Percentiles rank a stretch among this genome's conserved stretches.
phyloP scores from a whole-genome alignment of 2,113 vertebrate species.

The Glaucidium brasilianum region DNA sequence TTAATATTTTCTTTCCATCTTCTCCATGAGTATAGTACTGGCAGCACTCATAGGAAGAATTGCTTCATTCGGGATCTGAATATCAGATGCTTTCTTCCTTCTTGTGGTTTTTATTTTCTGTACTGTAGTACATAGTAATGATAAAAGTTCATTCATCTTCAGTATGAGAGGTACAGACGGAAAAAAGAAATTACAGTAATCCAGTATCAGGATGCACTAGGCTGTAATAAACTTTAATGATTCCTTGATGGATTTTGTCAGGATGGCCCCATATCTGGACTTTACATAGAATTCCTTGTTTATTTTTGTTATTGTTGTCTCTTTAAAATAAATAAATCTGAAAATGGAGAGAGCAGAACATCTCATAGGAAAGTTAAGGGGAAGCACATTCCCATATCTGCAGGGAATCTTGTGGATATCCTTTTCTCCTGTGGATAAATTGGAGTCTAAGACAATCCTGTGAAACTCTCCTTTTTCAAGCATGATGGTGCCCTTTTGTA shows the following conservation, averaged over 20 bases:
- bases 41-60: neutral
- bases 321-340: neutral
- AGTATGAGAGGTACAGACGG: neutral
- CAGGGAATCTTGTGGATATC: neutral
- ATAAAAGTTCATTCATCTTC: neutral
- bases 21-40: neutral
- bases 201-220: neutral
- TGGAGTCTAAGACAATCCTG: neutral
- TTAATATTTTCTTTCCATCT: conserved; percentile 5
- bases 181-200: neutral
- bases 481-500: neutral
- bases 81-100: neutral
- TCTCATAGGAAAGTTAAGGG: neutral
- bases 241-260: neutral
- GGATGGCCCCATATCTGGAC: neutral
- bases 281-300: neutral
- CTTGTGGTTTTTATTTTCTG: neutral
- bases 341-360: neutral
- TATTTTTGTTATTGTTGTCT: neutral
- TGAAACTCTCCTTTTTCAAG: neutral
- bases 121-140: neutral
- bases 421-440: neutral
- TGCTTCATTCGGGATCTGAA: neutral
- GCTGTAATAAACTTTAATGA: neutral
- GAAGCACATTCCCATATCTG: neutral